phyloP scores from a whole-genome alignment of 2,113 vertebrate species.

The Ceyx cyanopectus region DNA sequence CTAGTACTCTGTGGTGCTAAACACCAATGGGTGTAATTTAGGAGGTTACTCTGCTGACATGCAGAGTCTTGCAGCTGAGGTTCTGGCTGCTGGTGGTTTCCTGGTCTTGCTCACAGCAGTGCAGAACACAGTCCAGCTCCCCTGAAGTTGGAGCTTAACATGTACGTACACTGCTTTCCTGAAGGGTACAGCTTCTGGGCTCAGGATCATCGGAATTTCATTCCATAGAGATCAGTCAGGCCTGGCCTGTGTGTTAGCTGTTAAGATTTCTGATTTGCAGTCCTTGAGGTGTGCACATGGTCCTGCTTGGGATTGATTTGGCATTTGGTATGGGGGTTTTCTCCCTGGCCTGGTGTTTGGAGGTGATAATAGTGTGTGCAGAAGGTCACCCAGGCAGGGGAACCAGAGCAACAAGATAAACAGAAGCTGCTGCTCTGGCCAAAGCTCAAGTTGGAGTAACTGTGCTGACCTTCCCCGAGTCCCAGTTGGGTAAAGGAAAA shows the following conservation, averaged over 20 bases:
- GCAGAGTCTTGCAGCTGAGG: background rate
- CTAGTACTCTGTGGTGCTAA: background rate
- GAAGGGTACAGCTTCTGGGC: background rate
- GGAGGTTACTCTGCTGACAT: background rate
- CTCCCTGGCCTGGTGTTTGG: background rate
- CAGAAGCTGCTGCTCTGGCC: constrained; percentile 8
- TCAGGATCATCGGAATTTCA: background rate
- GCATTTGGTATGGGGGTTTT: background rate
- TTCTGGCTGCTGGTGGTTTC: background rate
- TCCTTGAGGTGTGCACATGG: background rate
- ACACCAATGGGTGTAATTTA: background rate
- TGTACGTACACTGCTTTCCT: too few relatives aligned
- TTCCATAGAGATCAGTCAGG: background rate
- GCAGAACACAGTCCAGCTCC: background rate
- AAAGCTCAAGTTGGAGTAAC: background rate
- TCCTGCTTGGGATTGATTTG: background rate
- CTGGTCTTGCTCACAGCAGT: background rate
- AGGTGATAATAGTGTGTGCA: background rate
- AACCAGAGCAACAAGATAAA: background rate
- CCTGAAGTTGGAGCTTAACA: background rate
- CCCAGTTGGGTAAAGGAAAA: background rate
- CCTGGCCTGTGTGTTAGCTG: background rate
- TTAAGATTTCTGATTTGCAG: background rate
- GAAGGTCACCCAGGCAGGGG: background rate
- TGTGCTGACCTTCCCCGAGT: background rate